Percentiles rank a stretch among this genome's conserved stretches.
Evolutionary conservation across 2,888 invertebrate genomes (phyloP).

Genomic region (Crocallis elinguaria): DNA sequence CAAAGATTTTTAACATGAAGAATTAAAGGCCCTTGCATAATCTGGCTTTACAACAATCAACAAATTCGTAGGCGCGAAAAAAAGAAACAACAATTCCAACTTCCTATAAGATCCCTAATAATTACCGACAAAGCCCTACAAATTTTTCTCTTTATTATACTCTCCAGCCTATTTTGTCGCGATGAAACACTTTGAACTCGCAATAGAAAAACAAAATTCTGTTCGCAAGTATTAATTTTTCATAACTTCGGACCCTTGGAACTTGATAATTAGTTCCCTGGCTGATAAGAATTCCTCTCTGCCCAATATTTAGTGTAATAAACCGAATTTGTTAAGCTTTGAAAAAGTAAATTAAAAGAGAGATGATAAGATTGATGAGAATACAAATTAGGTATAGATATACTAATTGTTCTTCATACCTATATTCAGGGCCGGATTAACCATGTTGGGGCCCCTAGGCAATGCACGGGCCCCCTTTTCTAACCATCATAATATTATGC

Average conservation of each 20-base stretch:
- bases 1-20: no score
- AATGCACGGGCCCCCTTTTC: no score
- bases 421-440: no score
- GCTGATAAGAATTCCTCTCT: neutral
- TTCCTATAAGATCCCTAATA: neutral
- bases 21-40: no score
- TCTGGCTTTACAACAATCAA: neutral
- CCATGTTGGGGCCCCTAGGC: no score
- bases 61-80: no score
- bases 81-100: no score
- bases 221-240: neutral
- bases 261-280: conserved; percentile 10
- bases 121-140: conserved; percentile 1
- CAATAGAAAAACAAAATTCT: conserved; percentile 5
- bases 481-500: no score
- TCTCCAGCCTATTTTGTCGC: neutral
- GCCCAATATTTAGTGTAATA: neutral
- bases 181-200: neutral
- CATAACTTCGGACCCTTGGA: neutral
- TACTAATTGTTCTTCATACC: no score
- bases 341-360: neutral
- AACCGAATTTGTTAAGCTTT: neutral
- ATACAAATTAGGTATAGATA: neutral
- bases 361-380: neutral
- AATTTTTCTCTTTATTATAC: conserved; percentile 3